A percentile compares a stretch with the other conserved stretches of the same genome.
Conservation (phyloP, 2,113 vertebrate genomes). For the Willisornis vidua region DNA sequence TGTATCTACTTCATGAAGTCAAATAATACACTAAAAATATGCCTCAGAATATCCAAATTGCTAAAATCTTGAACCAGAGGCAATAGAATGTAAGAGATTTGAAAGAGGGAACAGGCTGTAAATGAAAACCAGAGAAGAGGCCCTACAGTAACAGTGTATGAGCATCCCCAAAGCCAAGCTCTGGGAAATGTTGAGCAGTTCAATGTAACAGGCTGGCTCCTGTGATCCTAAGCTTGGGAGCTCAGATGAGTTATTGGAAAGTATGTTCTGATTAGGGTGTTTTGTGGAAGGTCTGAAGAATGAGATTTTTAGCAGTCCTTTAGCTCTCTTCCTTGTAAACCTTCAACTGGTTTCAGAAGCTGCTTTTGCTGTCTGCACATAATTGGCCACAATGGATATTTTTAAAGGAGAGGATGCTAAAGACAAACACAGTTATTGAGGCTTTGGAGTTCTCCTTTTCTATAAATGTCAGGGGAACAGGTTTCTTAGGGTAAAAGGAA, state of each 20-base stretch:
- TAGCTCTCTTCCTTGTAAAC: neutral
- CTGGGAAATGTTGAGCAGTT: neutral
- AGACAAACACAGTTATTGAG: neutral
- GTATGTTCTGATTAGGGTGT: neutral
- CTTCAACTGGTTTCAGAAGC: neutral
- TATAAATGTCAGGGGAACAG: rapidly evolving
- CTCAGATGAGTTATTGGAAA: neutral
- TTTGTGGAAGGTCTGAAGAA: neutral
- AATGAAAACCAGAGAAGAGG: constrained; percentile 33
- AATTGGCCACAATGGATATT: neutral
- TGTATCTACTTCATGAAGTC: neutral
- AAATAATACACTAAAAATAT: neutral
- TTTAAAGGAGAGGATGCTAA: neutral
- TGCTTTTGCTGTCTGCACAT: neutral
- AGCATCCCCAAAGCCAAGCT: neutral
- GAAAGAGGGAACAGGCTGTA: neutral
- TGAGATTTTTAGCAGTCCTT: neutral
- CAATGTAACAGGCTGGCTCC: neutral
- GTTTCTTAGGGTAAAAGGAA: neutral
- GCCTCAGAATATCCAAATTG: neutral
- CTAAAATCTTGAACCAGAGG: neutral
- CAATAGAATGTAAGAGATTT: neutral
- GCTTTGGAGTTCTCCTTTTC: neutral
- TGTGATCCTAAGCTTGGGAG: neutral
- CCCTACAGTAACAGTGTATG: neutral